phyloP scores from a whole-genome alignment of 1,140 invertebrate genomes.

The Lasaia peninsularis region DNA sequence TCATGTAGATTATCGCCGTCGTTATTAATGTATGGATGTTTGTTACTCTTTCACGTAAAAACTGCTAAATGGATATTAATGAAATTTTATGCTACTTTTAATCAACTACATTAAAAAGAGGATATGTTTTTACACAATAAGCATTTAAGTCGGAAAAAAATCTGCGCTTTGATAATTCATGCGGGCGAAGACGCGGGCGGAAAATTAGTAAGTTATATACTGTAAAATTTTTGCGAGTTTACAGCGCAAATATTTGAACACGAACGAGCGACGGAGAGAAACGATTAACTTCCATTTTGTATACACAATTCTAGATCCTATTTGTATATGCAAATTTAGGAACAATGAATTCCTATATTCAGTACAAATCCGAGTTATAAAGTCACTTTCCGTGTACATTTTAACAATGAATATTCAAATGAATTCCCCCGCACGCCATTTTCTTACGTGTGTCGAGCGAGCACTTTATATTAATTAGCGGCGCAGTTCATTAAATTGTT shows the following conservation, averaged over 20 bases:
- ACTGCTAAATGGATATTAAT: no score
- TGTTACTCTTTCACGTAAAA: no score
- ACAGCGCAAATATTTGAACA: background rate
- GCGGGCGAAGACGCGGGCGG: no score
- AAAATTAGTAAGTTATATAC: no score
- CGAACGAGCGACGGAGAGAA: background rate
- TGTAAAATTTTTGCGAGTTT: background rate
- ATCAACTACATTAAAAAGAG: no score
- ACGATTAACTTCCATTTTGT: slow-evolving; percentile 11
- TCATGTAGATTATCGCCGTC: no score
- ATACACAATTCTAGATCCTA: background rate
- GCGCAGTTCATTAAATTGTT: slow-evolving; percentile 9
- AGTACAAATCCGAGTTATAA: slow-evolving; percentile 12
- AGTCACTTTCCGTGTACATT: slow-evolving; percentile 11
- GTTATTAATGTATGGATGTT: no score
- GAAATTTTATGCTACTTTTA: no score
- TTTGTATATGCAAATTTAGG: slow-evolving; percentile 4
- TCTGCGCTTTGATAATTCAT: no score
- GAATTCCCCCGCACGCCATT: slow-evolving; percentile 7
- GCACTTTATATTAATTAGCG: slow-evolving; percentile 6
- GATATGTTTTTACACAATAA: no score
- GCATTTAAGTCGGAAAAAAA: no score
- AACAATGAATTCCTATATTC: slow-evolving; percentile 11
- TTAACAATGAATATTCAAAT: slow-evolving; percentile 12
- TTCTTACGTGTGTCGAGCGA: slow-evolving; percentile 11